Percentiles rank a stretch among this genome's conserved stretches.
Conservation (phyloP, 2,113 vertebrate species). For the Galeopterus variegatus region DNA sequence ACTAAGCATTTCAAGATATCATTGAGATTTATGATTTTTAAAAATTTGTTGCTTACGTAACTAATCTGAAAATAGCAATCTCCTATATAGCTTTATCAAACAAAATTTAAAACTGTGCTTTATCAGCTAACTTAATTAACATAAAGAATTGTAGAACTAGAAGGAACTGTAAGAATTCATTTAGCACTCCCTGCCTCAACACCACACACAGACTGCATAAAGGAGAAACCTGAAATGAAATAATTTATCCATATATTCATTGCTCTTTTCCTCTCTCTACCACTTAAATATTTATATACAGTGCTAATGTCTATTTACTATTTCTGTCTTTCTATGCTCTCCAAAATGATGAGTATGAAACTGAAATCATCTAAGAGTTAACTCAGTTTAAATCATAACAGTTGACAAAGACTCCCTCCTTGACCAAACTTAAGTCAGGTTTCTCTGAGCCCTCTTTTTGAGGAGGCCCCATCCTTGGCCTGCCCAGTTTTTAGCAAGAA, state of each 20-base stretch:
- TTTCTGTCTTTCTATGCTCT: neutral
- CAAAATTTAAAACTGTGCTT: neutral
- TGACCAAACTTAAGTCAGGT: neutral
- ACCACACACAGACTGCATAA: neutral
- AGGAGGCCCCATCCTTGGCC: neutral
- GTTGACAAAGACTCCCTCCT: neutral
- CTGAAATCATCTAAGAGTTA: neutral
- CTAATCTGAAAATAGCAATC: conserved; percentile 42
- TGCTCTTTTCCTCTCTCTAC: neutral
- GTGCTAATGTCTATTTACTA: neutral
- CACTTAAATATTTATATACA: neutral
- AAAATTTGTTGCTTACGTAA: conserved; percentile 13
- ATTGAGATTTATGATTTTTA: neutral
- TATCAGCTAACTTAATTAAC: neutral
- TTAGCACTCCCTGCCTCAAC: neutral
- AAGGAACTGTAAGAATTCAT: neutral
- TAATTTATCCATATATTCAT: neutral
- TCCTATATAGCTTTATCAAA: neutral
- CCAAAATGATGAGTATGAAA: neutral
- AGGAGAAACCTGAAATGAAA: neutral
- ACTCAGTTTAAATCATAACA: neutral
- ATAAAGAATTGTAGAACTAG: neutral
- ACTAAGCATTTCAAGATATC: conserved; percentile 22
- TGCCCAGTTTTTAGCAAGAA: neutral
- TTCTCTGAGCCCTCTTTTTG: neutral